Percentiles rank a stretch among this genome's conserved stretches.
Evolutionary conservation across 2,797 vertebrate species (phyloP).

Genomic region (Odontamblyopus lacepedii): DNA sequence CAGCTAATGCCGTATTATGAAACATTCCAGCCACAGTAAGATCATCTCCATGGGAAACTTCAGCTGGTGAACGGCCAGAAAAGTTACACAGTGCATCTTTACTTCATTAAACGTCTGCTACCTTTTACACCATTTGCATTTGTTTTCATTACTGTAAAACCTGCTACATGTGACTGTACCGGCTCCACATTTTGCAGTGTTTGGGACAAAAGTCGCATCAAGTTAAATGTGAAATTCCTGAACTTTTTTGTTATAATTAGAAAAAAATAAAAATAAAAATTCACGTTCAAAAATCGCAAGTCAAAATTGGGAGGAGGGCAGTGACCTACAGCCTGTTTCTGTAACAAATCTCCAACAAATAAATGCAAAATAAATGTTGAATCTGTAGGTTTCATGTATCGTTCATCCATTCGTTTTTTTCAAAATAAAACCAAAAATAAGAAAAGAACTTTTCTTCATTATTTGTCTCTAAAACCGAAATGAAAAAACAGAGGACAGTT

Average conservation of each 20-base stretch:
- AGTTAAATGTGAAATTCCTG: slow-evolving; percentile 17
- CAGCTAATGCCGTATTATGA: background rate
- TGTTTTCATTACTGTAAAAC: slow-evolving; percentile 12
- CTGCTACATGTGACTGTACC: slow-evolving; percentile 40
- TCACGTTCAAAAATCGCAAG: background rate
- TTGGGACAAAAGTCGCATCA: slow-evolving; percentile 13
- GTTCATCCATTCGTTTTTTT: too few species aligned
- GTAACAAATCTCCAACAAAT: background rate
- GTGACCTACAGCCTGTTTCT: background rate
- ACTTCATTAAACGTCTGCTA: slow-evolving; percentile 2
- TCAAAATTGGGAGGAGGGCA: background rate
- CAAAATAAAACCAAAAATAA: too few species aligned
- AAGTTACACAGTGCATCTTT: background rate
- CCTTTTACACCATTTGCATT: slow-evolving; percentile 6
- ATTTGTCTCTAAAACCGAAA: too few species aligned
- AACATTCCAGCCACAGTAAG: background rate
- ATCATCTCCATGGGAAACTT: background rate
- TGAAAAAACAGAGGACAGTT: too few species aligned
- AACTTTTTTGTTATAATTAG: slow-evolving; percentile 16
- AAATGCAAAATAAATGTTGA: background rate
- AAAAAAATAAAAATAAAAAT: background rate
- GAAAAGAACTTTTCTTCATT: too few species aligned
- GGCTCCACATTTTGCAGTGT: background rate
- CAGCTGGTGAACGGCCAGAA: background rate
- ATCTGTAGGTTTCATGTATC: too few species aligned